Evolutionary conservation across 2,113 vertebrate species (phyloP), one percentile per base, ranked within the genome.

Genomic region (Myrmecobius fasciatus): DNA sequence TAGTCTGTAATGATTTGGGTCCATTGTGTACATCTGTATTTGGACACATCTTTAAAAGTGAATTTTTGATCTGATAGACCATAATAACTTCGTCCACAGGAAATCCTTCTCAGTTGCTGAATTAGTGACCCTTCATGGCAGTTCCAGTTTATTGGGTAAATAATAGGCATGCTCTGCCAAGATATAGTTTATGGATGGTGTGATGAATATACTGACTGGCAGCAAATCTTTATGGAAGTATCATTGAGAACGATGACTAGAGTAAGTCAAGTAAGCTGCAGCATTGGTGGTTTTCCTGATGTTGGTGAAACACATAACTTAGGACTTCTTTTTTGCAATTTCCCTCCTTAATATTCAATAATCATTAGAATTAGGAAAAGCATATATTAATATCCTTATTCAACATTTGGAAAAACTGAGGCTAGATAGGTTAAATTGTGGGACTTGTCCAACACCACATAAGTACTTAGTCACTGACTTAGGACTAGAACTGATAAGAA

Each of bases 61-160:
- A 95, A 93, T 90, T 95, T 97, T 97, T 97, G 91, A 97, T 97
- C 94, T 95, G 94, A 97, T 97, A 92, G 92, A 91, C 91, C 8
- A 2, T 95, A 97, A 95, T 96, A 91, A 94, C 93, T 94, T 95
- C 60, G 56, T 89, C 92, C 17, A 0, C 36, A 90, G 60, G 47
- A 95, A 47, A 92, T 95, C 47, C 49, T 43, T 97, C 92, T 96
- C 83, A 46, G 52, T 89, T 92, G 52, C 89, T 94, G 83, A 97
- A 96, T 97, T 95, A 93, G 92, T 93, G 47, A 54, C 56, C 49
- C 52, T 95, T 89, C 91, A 52, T 92, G 75, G 46, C 28, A 94
- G 75, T 96, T 96, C 94, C 47, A n/a, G 54, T 94, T 97, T 98
- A 97, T 97, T 97, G 96, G 89, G 67, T 97, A 97, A 97, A 94